A percentile compares a stretch with the other conserved stretches of the same genome.
These are phyloP conservation scores for Sinella curviseta DNA, from an alignment of 1,140 invertebrate genomes.

Conservation along the genomic window DNA sequence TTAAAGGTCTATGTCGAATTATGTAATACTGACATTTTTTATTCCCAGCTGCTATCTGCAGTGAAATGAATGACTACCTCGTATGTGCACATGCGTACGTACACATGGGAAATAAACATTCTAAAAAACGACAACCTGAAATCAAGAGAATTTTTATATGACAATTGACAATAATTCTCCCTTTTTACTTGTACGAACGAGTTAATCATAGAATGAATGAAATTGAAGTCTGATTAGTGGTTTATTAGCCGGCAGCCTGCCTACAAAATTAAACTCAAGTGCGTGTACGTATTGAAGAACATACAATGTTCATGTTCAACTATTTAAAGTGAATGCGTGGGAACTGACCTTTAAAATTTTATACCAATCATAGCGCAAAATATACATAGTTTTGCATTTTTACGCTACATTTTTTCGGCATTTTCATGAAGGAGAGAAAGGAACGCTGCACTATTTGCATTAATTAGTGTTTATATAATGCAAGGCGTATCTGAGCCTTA, in stretches of 20 bases:
- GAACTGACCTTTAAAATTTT: neutral
- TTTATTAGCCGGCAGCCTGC: neutral
- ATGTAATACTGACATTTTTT: neutral
- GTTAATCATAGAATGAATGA: neutral
- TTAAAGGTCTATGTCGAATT: slow-evolving; percentile 1
- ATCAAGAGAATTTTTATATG: neutral
- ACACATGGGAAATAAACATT: neutral
- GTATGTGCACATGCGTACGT: neutral
- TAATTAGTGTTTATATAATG: too few relatives aligned
- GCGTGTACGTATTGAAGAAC: neutral
- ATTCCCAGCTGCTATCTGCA: neutral
- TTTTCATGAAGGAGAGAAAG: too few relatives aligned
- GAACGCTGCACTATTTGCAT: too few relatives aligned
- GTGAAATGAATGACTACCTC: neutral
- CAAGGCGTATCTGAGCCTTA: too few relatives aligned
- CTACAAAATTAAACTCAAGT: neutral
- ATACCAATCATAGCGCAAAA: too few relatives aligned
- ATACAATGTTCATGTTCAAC: neutral
- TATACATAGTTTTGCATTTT: too few relatives aligned
- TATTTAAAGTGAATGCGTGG: neutral
- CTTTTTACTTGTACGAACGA: neutral
- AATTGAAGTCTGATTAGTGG: neutral
- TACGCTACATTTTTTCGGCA: too few relatives aligned
- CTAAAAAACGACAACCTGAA: neutral
- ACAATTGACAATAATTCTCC: neutral